Base-by-base conservation (phyloP, 2,113 vertebrate genomes). In the Oncorhynchus tshawytscha region DNA sequence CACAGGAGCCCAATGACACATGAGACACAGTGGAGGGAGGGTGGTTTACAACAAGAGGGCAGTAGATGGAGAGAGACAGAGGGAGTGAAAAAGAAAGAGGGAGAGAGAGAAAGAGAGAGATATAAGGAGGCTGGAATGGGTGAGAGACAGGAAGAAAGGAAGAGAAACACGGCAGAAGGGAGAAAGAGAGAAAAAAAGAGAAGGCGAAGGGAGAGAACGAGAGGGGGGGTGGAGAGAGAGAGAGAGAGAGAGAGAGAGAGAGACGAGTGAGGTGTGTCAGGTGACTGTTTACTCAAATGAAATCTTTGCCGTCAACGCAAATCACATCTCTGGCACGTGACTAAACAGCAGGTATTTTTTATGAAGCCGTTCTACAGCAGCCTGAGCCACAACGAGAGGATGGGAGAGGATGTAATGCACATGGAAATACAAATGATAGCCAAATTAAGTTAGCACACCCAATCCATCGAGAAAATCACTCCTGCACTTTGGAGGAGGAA, bases 391-490 rank as follows among this genome's bases (percentile, higher is more conserved):
- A 54, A 72, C 18, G 12, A 49, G n/a, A 60, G n/a, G 2, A 31
- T 54, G 8, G 13, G 27, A 73, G 81, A 59, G 11, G 67, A 83
- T 62, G 51, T 78, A 79, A 84, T 78, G 81, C 74, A 69, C 80
- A 85, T 81, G 78, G 78, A 88, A 89, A 89, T 77, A 85, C 76
- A 87, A 91, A 88, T 79, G 77, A 85, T 84, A 80, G 66, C 67
- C 75, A 87, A 90, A 90, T 88, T 73, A 88, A 81, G 84, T 86
- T 80, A 85, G 76, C 54, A 62, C 45, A 77, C 60, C 51, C 22
- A 20, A 80, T 87, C 83, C 85, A 80, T 85, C 82, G 69, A 67
- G 68, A 84, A 81, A 88, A 88, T 78, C 70, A 85, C 87, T 79
- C 51, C 20, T 64, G 72, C 75, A 71, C 80, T 82, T 75, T 6